These are phyloP conservation scores for Porites rus DNA, from an alignment of 92 coral and sea anemone genomes.

Conservation along the genomic window DNA sequence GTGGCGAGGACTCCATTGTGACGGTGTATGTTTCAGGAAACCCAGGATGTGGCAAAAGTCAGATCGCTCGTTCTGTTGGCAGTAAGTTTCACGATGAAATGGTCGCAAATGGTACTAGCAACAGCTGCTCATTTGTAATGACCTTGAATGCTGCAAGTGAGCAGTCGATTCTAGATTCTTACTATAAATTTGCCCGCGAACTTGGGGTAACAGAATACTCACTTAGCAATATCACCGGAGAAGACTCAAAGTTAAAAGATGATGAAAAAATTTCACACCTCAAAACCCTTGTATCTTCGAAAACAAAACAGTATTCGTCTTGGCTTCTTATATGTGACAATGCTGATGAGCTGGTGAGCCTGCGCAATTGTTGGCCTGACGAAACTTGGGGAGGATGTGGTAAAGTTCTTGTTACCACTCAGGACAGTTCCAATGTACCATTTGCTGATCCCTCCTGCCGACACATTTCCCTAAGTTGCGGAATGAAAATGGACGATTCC, in stretches of 20 bases:
- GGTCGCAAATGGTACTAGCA: neutral
- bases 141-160: constrained; percentile 48
- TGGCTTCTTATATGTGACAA: constrained; percentile 66
- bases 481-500: constrained; percentile 34
- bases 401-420: constrained; percentile 46
- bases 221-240: constrained; percentile 19
- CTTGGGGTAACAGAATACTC: constrained; percentile 36
- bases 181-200: constrained; percentile 39
- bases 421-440: constrained; percentile 30
- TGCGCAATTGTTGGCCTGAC: constrained; percentile 27
- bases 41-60: constrained; percentile 66
- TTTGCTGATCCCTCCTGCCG: constrained; percentile 9
- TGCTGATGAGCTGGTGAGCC: constrained; percentile 25
- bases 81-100: neutral
- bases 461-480: constrained; percentile 25
- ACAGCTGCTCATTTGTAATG: constrained; percentile 40
- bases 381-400: constrained; percentile 37
- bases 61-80: constrained; percentile 30
- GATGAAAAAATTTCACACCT: constrained; percentile 6
- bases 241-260: neutral
- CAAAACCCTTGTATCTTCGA: constrained; percentile 25
- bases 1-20: constrained; percentile 2
- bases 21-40: constrained; percentile 52
- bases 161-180: constrained; percentile 46
- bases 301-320: constrained; percentile 19